These are phyloP conservation scores for Rhopilema esculentum DNA, from an alignment of 30 jellyfish, hydroid and myxozoan species.

Conservation along the genomic window DNA sequence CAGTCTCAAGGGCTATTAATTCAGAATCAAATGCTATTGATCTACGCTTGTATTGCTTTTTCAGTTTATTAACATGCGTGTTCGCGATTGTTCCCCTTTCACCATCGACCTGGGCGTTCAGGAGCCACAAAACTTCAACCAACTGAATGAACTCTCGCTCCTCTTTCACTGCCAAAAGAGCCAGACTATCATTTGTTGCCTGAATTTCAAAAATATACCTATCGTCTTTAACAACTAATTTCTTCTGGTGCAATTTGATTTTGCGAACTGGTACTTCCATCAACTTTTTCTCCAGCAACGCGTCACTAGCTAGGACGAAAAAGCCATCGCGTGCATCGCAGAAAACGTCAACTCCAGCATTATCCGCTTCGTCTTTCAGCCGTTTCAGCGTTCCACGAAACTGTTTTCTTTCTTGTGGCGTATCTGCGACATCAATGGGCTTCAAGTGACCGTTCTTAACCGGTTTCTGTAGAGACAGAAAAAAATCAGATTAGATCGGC, in stretches of 20 bases:
- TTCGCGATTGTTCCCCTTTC: constrained; percentile 31
- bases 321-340: constrained; percentile 58
- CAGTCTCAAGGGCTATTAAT: constrained; percentile 10
- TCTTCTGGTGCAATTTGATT: constrained; percentile 32
- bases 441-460: constrained; percentile 29
- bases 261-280: constrained; percentile 47
- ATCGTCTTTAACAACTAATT: background rate
- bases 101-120: constrained; percentile 51
- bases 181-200: background rate
- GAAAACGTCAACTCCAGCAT: constrained; percentile 23
- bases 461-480: constrained; percentile 25
- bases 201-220: constrained; percentile 8
- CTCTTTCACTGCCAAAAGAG: constrained; percentile 13
- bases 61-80: constrained; percentile 13
- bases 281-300: background rate
- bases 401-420: constrained; percentile 5
- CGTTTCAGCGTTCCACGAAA: constrained; percentile 9
- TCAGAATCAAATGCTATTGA: constrained; percentile 38
- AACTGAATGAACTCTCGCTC: constrained; percentile 1
- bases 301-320: constrained; percentile 29
- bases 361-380: background rate
- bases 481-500: too few relatives aligned
- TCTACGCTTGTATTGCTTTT: constrained; percentile 30
- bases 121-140: constrained; percentile 48
- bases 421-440: constrained; percentile 20